A percentile compares a stretch with the other conserved stretches of the same genome.
phyloP scores from a whole-genome alignment of 2,888 invertebrate genomes.

The Acholoe squamosa region DNA sequence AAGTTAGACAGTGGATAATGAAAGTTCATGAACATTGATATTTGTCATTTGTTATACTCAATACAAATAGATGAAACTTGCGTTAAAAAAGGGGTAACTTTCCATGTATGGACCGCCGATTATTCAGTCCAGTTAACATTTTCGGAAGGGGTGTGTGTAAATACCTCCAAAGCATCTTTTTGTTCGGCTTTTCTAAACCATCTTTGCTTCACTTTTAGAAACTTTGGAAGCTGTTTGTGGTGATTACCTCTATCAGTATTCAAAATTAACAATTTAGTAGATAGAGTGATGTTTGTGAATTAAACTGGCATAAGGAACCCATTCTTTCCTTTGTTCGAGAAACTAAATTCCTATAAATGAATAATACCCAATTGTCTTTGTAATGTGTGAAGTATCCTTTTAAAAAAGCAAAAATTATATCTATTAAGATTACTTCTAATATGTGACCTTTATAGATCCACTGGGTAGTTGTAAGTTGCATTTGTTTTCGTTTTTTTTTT shows the following conservation, averaged over 20 bases:
- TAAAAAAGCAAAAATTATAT: neutral
- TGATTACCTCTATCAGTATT: neutral
- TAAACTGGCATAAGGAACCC: no score
- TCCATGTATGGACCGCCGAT: no score
- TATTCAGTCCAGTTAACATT: no score
- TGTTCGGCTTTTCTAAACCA: neutral
- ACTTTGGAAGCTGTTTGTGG: neutral
- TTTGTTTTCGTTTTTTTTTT: no score
- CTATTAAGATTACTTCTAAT: neutral
- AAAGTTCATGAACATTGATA: no score
- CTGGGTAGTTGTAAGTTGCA: no score
- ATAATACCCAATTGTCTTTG: neutral
- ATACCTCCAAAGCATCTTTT: neutral
- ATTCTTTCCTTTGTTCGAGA: neutral
- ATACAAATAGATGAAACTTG: no score
- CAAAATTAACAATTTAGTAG: slow-evolving; percentile 24
- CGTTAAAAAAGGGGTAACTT: no score
- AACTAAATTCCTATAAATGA: neutral
- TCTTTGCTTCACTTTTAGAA: neutral
- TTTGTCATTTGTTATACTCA: no score
- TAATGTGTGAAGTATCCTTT: neutral
- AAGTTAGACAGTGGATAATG: no score
- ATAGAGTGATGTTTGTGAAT: neutral
- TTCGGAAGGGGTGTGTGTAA: no score
- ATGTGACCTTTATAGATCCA: no score